Percentiles rank a stretch among this genome's conserved stretches.
Conservation (phyloP, 2,888 invertebrate species). For the Luperina testacea region DNA sequence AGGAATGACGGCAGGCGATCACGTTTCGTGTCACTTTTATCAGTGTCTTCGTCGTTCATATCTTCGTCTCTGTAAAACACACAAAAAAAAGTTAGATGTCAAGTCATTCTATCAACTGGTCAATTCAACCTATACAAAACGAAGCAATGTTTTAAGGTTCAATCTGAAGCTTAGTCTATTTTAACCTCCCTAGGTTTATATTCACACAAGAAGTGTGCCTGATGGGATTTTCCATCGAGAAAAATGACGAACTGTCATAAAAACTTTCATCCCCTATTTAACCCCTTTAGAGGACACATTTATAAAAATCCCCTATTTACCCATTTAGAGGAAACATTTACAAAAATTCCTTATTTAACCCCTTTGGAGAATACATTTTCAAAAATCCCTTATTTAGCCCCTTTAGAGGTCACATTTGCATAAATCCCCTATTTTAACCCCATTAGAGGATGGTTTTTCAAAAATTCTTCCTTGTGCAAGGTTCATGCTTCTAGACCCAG, state of each 20-base stretch:
- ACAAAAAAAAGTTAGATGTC: background rate
- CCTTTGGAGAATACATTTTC: too few species aligned
- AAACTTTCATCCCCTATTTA: background rate
- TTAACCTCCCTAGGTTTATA: background rate
- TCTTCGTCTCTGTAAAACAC: conserved; percentile 73
- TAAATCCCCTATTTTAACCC: background rate
- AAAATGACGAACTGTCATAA: background rate
- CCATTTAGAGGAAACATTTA: too few species aligned
- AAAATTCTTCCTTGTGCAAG: background rate
- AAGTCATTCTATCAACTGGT: background rate
- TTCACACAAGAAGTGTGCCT: background rate
- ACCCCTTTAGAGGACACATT: background rate
- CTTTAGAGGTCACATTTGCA: too few species aligned
- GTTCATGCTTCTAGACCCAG: background rate
- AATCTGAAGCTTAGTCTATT: too few species aligned
- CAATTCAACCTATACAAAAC: background rate
- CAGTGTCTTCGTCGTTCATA: conserved; percentile 70
- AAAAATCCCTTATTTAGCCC: background rate
- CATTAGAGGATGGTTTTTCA: too few species aligned
- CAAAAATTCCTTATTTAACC: background rate
- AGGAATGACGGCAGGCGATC: conserved; percentile 77
- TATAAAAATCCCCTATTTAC: background rate
- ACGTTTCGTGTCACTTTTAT: conserved; percentile 73
- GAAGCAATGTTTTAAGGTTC: background rate
- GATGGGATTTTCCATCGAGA: background rate